Evolutionary conservation across 2,113 vertebrate genomes (phyloP), one percentile per base, ranked within the genome.

Genomic region (Pyrgilauda ruficollis): DNA sequence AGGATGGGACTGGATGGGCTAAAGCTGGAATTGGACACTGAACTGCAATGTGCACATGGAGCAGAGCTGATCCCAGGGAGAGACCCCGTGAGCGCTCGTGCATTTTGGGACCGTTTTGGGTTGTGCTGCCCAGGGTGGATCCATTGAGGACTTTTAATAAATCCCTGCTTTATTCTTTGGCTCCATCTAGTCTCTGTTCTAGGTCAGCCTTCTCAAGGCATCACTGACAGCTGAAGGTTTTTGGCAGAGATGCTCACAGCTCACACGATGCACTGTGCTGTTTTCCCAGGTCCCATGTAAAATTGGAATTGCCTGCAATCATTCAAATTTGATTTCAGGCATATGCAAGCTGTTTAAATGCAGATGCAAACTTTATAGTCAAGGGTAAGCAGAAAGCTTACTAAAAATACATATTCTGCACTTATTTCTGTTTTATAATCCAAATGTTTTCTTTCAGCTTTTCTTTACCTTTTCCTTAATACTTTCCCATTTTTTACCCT

Each of bases 341-440:
- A 0, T 58, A 74, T 76, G 68, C 53, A 63, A 85, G 74, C 61
- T 87, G 88, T 91, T 97, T 86, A 96, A 97, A 96, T 95, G 96
- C 95, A 97, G 95, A 95, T 84, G 90, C 56, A 96, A 91, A 95
- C 68, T 95, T 95, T 84, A 94, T 64, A 97, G 85, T 69, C 83
- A 50, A 91, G 80, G 63, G 61, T 68, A 83, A 91, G 76, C 64
- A 91, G 47, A 78, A 73, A 84, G 73, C 82, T 94, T 93, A 67
- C 73, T 84, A 89, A 96, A 94, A 87, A 92, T 86, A 91, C 27
- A 62, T 61, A 61, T 89, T 82, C 82, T 82, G n/a, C 62, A 64
- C 50, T 89, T 89, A 74, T 59, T 74, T 67, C 58, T 64, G 15
- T 31, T 87, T 95, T 84, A 73, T 46, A 89, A 85, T 74, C 70